These are phyloP conservation scores for Kryptopterus vitreolus DNA, from an alignment of 2,797 vertebrate species.

Conservation along the genomic window DNA sequence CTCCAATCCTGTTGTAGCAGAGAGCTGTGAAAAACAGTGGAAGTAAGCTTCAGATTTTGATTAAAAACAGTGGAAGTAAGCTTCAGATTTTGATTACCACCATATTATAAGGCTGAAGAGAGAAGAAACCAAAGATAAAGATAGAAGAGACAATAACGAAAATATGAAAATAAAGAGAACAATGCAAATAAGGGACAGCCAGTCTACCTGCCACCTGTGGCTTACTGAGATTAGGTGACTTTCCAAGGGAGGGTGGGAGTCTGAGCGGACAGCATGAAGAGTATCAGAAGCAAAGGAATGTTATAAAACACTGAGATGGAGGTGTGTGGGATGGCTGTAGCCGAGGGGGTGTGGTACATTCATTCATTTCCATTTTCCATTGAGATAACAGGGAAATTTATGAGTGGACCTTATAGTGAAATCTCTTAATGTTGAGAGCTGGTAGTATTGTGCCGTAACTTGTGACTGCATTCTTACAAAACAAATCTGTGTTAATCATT, in stretches of 20 bases:
- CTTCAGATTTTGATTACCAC: constrained; percentile 71
- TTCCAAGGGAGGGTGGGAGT: constrained; percentile 63
- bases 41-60: constrained; percentile 68
- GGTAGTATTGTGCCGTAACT: not conserved
- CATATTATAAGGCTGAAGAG: constrained; percentile 55
- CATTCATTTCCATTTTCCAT: constrained; percentile 50
- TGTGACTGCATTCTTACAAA: not conserved
- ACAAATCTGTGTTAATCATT: not conserved
- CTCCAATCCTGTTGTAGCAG: constrained; percentile 61
- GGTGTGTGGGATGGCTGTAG: constrained; percentile 57
- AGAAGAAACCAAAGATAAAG: not conserved
- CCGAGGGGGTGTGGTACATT: constrained; percentile 39
- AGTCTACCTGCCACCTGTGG: constrained; percentile 70
- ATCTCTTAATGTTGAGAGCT: constrained; percentile 46
- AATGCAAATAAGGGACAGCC: constrained; percentile 63
- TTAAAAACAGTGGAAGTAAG: constrained; percentile 65
- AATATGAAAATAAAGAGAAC: constrained; percentile 50
- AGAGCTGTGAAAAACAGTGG: constrained; percentile 56
- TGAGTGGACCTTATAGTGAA: constrained; percentile 40
- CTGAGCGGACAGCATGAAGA: constrained; percentile 34
- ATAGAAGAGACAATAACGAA: constrained; percentile 40
- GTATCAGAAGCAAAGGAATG: constrained; percentile 52
- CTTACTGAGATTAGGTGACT: constrained; percentile 69
- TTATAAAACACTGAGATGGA: constrained; percentile 59
- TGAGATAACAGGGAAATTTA: constrained; percentile 67